Base-by-base conservation (phyloP, 64 coral and sea anemone species). In the Hydrozoanthus tunicans region DNA sequence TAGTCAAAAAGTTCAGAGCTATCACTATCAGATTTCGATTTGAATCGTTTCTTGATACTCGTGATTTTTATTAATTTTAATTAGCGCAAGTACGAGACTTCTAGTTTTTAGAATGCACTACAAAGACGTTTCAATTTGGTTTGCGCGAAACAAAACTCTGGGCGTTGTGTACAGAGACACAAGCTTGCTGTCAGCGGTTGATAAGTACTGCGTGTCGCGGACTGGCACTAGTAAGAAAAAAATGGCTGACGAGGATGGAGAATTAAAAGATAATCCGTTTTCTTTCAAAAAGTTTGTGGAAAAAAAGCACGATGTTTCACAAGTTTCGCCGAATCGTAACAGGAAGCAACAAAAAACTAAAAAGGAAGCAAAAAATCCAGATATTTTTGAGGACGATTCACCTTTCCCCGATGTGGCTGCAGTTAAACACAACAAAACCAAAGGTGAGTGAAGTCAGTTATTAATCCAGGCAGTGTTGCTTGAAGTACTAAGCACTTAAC, bases 211-310 rank as follows among this genome's bases (percentile, higher is more conserved):
- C 7, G 15, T 6, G 8, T 25, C n/a, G 66, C 7, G 5, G 80
- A 82, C 80, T 82, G 80, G 80, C 80, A 82, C 80, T 82, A 51
- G 60, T 12, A 70, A 85, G 3, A 78, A n/a, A 56, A 86, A 51
- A 73, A 88, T 88, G 84, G 84, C 84, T 15, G 84, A 88, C 23
- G 84, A 73, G 52, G 70, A 88, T 51, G 84, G 53, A 51, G 70
- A 59, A 27, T 13, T 14, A 4, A 12, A 11, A 43, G 84, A 88
- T 12, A 88, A 88, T n/a, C 84, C 84, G 56, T 88, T 88, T 73
- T 88, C 84, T 58, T 88, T 88, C 69, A 88, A 88, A 12, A 88
- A 74, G 60, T 88, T 88, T 73, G 69, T 88, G 20, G 69, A 88
- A 56, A 88, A 88, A 88, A 74, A 88, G 69, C n/a, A 55, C 17